Conservation (phyloP, 2,797 vertebrate species). For the Hafferia zeledoni region DNA sequence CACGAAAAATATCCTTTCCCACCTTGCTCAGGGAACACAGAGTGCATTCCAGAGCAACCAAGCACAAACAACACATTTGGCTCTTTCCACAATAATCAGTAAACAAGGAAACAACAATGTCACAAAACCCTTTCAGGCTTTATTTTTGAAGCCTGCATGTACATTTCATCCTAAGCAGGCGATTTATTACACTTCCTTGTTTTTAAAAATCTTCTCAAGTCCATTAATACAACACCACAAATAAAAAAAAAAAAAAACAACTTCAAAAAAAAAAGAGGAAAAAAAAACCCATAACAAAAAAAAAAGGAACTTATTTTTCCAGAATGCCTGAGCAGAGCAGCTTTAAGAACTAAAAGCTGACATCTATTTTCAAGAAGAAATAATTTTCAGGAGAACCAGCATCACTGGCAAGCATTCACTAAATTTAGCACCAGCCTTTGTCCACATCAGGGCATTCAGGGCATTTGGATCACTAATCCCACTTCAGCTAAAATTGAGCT, state of each 20-base stretch:
- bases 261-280: too few species aligned
- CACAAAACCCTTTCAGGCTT: not conserved
- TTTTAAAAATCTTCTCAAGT: not conserved
- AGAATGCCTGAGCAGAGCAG: not conserved
- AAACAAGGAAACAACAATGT: not conserved
- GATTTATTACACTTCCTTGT: not conserved
- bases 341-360: not conserved
- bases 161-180: not conserved
- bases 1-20: constrained; percentile 59
- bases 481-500: constrained; percentile 54
- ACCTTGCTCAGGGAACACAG: constrained; percentile 60
- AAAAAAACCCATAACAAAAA: too few species aligned
- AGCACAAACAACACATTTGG: constrained; percentile 59
- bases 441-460: not conserved
- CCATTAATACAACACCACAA: too few species aligned
- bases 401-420: not conserved
- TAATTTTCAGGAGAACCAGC: not conserved
- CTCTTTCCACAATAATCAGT: constrained; percentile 30
- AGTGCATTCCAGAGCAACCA: constrained; percentile 65
- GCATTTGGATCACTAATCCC: constrained; percentile 35
- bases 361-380: not conserved
- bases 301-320: not conserved
- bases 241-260: not conserved
- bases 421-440: not conserved
- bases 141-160: not conserved